Evolutionary conservation across 2,888 invertebrate species (phyloP), one percentile per base, ranked within the genome.

Genomic region (Gymnoscelis rufifasciata): DNA sequence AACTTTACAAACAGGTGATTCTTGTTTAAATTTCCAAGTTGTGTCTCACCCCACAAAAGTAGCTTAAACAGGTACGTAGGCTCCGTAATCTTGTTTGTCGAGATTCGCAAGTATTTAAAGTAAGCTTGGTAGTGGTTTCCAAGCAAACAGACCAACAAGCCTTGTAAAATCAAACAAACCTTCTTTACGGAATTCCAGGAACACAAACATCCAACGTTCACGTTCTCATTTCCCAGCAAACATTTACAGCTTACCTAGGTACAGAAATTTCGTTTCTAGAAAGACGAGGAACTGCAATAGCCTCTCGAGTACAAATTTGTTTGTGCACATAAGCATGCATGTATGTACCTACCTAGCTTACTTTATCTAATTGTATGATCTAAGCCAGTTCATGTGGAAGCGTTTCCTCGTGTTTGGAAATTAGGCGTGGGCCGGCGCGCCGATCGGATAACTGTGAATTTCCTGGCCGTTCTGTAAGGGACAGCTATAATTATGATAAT

Each of bases 381-480:
- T 43, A 28, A 27, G 41, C 27, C 19, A 26, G 14, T 7, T 30
- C 26, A 28, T n/a, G 15, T 31, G 46, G 35, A 42, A 23, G 13
- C n/a, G 33, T 42, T 45, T 48, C 44, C 12, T 38, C 29, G 12
- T 50, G 48, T 47, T 53, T 46, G 36, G 47, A 52, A 56, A 61
- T 51, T 52, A 47, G 5, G 51, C 51, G 52, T 38, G 38, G 46
- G 54, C 50, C 51, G 43, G 43, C 28, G 49, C 53, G 46, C 56
- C 58, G 53, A 60, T 62, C 54, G 51, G 60, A 57, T 60, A 60
- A 60, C 46, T 47, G 46, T 50, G 47, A 55, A 56, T 56, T 54
- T 59, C 57, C 53, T 43, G 41, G 43, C 28, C 54, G 43, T 49
- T 57, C 55, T 47, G 52, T 53, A 52, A 38, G 47, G 47, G 38